A percentile compares a stretch with the other conserved stretches of the same genome.
Conservation (phyloP, 2,888 invertebrate genomes). For the Coenonympha glycerion region DNA sequence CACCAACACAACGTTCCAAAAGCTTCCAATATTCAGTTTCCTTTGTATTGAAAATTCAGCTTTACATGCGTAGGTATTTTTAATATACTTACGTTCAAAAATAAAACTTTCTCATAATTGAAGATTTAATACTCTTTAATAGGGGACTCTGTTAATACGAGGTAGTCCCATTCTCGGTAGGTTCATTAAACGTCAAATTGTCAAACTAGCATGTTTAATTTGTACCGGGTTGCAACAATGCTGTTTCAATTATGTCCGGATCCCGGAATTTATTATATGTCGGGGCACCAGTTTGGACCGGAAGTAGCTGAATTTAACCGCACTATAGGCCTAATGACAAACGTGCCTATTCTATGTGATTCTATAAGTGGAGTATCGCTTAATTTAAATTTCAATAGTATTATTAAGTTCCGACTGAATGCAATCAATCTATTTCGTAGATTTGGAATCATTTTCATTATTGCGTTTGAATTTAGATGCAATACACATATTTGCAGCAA, state of each 20-base stretch:
- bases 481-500: too few species aligned
- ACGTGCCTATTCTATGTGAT: not conserved
- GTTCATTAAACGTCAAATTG: not conserved
- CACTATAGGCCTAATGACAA: not conserved
- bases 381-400: not conserved
- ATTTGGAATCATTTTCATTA: not conserved
- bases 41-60: too few species aligned
- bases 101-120: too few species aligned
- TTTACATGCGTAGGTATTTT: too few species aligned
- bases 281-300: not conserved
- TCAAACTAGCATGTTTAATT: not conserved
- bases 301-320: constrained; percentile 4
- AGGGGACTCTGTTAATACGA: too few species aligned
- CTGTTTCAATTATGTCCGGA: not conserved
- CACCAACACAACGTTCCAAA: too few species aligned
- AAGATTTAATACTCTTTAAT: too few species aligned
- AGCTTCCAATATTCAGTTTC: too few species aligned
- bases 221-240: not conserved
- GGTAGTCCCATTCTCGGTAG: too few species aligned
- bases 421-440: not conserved
- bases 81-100: too few species aligned
- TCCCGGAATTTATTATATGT: not conserved
- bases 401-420: not conserved
- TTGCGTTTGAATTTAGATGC: too few species aligned
- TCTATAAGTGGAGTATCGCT: not conserved